Evolutionary conservation across 2,113 vertebrate species (phyloP), one percentile per base, ranked within the genome.

Genomic region (Chlamydotis undulata): DNA sequence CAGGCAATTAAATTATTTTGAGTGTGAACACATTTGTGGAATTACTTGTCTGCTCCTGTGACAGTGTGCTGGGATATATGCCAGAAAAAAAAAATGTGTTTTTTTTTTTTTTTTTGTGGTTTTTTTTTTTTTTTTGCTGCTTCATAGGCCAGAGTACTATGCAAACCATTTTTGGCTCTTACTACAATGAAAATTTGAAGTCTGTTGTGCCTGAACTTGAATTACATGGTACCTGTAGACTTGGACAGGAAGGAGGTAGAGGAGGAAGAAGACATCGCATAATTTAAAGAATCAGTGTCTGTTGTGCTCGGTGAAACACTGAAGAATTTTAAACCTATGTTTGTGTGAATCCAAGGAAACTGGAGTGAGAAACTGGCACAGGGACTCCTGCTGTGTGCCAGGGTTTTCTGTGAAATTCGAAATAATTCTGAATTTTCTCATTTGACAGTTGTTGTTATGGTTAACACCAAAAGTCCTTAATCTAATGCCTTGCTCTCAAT

Each of bases 1-100:
- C 92, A 95, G 45, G 39, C 31, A 61, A 33, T 93, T 63, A 79
- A 85, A 65, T 94, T 89, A 73, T 93, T 96, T 90, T 87, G 87
- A 91, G 83, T 73, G 81, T 87, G 91, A 93, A 76, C 74, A 69
- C 86, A 55, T 96, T 96, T 92, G 76, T 91, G 80, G 83, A 90
- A 89, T 91, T 89, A 57, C 63, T 92, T 50, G 14, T 91, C 61
- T 95, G 89, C 50, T 90, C 53, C 80, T 92, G 49, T 92, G 88
- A 75, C 70, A 78, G 76, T 57, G 77, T 82, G 73, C 77, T 93
- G 89, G 80, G 83, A 90, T 65, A 61, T 18, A 41, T 1, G 69
- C 88, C 86, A 41, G 41, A 89, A 50, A 80, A 89, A 68, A 67
- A 39, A 0, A 41, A n/a, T n/a, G n/a, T n/a, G 37, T 37, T 9